phyloP scores from a whole-genome alignment of 2,797 vertebrate genomes.

The Coilia nasus region DNA sequence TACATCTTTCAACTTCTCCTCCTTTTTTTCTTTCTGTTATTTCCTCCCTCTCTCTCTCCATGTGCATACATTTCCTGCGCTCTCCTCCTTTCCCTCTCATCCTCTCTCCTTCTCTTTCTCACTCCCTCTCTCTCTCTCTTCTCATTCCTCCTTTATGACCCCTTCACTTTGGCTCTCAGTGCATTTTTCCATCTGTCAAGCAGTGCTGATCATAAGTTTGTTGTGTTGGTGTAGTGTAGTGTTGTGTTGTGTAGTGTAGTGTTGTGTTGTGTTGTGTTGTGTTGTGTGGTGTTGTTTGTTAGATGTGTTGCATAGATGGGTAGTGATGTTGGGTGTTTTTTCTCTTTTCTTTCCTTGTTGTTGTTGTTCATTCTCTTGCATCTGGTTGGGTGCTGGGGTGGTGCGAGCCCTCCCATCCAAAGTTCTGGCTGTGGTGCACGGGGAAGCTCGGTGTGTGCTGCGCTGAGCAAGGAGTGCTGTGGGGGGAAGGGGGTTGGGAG shows the following conservation, averaged over 20 bases:
- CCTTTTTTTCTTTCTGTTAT: background rate
- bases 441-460: background rate
- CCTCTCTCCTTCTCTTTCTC: background rate
- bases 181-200: slow-evolving; percentile 49
- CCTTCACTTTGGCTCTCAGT: slow-evolving; percentile 60
- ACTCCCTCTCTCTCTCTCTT: slow-evolving; percentile 16
- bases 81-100: slow-evolving; percentile 41
- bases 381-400: background rate
- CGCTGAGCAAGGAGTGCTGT: background rate
- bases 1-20: no score
- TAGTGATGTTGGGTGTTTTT: background rate
- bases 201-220: background rate
- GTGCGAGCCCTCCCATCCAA: background rate
- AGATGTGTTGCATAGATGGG: background rate
- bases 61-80: background rate
- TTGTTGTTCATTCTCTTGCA: background rate
- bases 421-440: background rate
- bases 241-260: background rate
- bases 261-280: background rate
- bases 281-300: background rate
- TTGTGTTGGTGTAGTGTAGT: background rate
- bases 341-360: background rate
- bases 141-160: slow-evolving; percentile 54
- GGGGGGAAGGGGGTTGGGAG: background rate
- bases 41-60: background rate